Evolutionary conservation across 1,140 invertebrate species (phyloP), one percentile per base, ranked within the genome.

Genomic region (Drosophila biarmipes): DNA sequence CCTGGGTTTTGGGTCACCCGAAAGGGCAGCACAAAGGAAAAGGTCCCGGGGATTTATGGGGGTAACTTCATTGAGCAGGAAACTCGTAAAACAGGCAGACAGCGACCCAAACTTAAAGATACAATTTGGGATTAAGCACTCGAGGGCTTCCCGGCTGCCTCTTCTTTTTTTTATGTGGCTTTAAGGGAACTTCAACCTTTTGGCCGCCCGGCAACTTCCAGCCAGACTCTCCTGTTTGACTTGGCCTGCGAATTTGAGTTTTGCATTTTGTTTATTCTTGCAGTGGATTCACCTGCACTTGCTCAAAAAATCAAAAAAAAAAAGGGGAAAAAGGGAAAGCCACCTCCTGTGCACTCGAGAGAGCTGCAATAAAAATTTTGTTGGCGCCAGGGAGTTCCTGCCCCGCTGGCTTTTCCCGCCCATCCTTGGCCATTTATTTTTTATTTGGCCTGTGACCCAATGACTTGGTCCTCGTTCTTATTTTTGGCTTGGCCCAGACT

Each of bases 41-140:
- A 35, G 29, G 59, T 59, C 6, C 11, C 14, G 15, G 8, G 35
- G 52, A 42, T 35, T 62, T 48, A 56, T 35, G 37, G 54, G 24
- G 68, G 64, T 80, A 75, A 67, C 71, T 78, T 69, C 80, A 78
- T 84, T 84, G 71, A 82, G 77, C 80, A 82, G 80, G 74, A 82
- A 82, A 75, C 80, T 84, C 80, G 64, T 82, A 82, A 84, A 84
- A 84, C 40, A 46, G 27, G 35, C 56, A 15, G 17, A 7, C 7
- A n/a, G 46, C 48, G 21, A 43, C 31, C 67, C 48, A 19, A 62
- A 75, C 64, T 67, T 58, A 49, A 69, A 69, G 68, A 69, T 57
- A 81, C 73, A 81, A 77, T 81, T 68, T 68, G 48, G 75, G 72
- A 76, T 84, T 72, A 79, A 45, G 61, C 37, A 27, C 40, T 19